These are phyloP conservation scores for Coptodon rendalli DNA, from an alignment of 2,113 vertebrate species.

Conservation along the genomic window DNA sequence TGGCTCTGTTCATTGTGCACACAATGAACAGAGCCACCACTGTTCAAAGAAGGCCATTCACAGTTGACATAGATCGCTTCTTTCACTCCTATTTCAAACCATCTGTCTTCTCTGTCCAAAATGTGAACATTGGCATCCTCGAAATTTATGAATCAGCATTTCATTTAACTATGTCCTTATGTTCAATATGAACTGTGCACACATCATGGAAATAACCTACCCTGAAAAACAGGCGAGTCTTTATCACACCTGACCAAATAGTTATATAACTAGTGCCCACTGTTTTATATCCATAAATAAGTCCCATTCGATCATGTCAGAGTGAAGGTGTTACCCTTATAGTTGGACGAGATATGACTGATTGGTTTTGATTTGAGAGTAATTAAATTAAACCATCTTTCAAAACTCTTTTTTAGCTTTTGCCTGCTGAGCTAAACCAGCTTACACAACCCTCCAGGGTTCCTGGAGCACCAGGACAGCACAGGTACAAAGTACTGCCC, in stretches of 20 bases:
- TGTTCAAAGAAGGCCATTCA: too few species aligned
- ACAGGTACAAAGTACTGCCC: too few species aligned
- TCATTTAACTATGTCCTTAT: background rate
- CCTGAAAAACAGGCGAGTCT: background rate
- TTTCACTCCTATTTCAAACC: too few species aligned
- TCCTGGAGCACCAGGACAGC: too few species aligned
- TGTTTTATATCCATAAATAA: background rate
- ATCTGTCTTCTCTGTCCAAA: too few species aligned
- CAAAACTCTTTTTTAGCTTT: background rate
- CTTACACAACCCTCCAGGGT: too few species aligned
- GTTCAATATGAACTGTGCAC: background rate
- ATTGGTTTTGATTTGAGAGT: background rate
- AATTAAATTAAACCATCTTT: background rate
- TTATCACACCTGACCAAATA: background rate
- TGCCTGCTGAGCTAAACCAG: background rate
- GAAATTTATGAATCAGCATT: too few species aligned
- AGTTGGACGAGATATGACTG: background rate
- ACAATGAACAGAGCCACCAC: rapidly evolving
- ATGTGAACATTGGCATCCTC: too few species aligned
- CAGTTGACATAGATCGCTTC: too few species aligned
- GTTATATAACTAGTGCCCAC: background rate
- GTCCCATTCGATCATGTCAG: background rate
- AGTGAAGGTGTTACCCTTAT: background rate
- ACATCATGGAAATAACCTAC: background rate
- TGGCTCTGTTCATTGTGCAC: rapidly evolving